Conservation (phyloP, 2,113 vertebrate genomes). For the Tichodroma muraria region DNA sequence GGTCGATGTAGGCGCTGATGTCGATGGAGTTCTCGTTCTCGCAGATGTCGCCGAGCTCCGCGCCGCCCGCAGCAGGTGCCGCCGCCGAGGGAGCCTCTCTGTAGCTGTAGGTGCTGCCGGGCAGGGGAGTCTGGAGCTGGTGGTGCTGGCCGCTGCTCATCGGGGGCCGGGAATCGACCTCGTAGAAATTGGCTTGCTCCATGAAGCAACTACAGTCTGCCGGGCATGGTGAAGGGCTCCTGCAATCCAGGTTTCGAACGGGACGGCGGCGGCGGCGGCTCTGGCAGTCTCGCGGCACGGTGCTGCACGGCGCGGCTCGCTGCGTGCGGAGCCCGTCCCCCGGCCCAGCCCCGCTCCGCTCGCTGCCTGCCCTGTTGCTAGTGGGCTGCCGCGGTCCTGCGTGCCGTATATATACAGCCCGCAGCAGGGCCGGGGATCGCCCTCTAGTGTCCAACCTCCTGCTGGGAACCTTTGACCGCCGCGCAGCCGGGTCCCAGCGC, state of each 20-base stretch:
- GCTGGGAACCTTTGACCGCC: slow-evolving; percentile 22
- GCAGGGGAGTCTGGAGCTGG: slow-evolving; percentile 72
- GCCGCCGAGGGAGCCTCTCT: slow-evolving; percentile 72
- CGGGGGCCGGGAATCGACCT: slow-evolving; percentile 87
- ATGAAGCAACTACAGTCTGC: slow-evolving; percentile 86
- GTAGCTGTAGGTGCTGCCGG: slow-evolving; percentile 74
- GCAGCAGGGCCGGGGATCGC: slow-evolving; percentile 26
- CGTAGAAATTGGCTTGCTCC: slow-evolving; percentile 96
- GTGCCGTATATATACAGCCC: slow-evolving; percentile 41
- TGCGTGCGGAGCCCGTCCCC: background rate
- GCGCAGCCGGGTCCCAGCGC: slow-evolving; percentile 48
- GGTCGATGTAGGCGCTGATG: slow-evolving; percentile 98
- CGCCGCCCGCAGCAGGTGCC: slow-evolving; percentile 70
- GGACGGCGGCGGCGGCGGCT: background rate
- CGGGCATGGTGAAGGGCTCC: slow-evolving; percentile 86
- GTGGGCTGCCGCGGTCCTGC: slow-evolving; percentile 16
- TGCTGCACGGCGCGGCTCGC: background rate
- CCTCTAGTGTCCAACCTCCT: slow-evolving; percentile 61
- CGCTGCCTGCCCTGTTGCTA: slow-evolving; percentile 29
- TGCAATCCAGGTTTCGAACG: slow-evolving; percentile 80
- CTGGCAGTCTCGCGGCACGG: background rate
- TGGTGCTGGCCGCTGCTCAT: slow-evolving; percentile 78
- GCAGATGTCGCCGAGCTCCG: slow-evolving; percentile 87
- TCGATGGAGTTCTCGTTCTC: slow-evolving; percentile 98
- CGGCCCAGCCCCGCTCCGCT: background rate